phyloP scores from a whole-genome alignment of 2,797 vertebrate genomes.

The Bradypodion ventrale region DNA sequence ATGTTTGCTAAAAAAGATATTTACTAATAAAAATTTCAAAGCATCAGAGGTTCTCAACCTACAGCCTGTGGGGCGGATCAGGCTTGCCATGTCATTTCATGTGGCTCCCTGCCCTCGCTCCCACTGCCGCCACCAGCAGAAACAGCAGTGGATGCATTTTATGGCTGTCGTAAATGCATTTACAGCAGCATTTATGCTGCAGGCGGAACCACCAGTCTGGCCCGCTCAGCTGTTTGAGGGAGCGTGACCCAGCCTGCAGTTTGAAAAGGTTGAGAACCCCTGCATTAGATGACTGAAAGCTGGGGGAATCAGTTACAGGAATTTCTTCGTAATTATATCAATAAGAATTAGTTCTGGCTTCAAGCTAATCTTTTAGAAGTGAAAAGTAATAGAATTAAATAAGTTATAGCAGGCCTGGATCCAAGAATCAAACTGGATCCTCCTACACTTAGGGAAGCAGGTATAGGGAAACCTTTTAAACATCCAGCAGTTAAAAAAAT shows the following conservation, averaged over 20 bases:
- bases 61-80: no score
- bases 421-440: neutral
- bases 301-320: neutral
- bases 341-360: neutral
- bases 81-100: no score
- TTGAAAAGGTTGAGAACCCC: no score
- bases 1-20: conserved; percentile 55
- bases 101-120: no score
- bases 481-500: neutral
- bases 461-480: neutral
- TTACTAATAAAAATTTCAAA: conserved; percentile 44
- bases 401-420: neutral
- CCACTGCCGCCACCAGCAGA: no score
- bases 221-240: no score
- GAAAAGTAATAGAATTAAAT: neutral
- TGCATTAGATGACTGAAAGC: neutral
- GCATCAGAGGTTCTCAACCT: neutral
- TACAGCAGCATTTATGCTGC: no score
- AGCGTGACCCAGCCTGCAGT: no score
- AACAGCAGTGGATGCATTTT: no score
- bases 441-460: neutral
- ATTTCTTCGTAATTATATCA: conserved; percentile 18
- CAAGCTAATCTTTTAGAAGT: conserved; percentile 14
- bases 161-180: no score
- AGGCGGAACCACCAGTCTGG: no score